Evolutionary conservation across 1,140 invertebrate genomes (phyloP).

Genomic region (Drosophila yakuba): DNA sequence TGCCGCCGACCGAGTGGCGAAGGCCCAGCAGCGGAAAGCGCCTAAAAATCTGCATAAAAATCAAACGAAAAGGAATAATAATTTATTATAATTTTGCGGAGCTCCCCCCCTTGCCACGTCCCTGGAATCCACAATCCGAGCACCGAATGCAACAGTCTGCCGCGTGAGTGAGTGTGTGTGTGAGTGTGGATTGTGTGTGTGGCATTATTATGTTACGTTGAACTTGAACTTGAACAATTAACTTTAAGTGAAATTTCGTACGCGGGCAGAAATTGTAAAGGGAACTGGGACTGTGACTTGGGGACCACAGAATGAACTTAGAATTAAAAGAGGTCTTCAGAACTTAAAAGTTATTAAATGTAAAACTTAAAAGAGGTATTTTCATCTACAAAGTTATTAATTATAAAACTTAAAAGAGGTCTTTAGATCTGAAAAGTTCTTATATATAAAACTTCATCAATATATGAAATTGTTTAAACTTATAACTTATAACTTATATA

Average conservation of each 20-base stretch:
- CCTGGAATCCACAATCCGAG: conserved; percentile 3
- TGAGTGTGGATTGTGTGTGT: conserved; percentile 22
- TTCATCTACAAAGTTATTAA: not conserved
- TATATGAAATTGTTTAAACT: no score
- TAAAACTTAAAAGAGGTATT: not conserved
- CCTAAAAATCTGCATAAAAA: conserved; percentile 81
- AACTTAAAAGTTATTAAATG: not conserved
- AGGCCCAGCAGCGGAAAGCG: conserved; percentile 46
- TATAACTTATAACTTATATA: no score
- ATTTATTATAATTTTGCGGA: conserved; percentile 77
- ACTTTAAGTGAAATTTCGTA: conserved; percentile 83
- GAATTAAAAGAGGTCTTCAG: not conserved
- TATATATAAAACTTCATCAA: not conserved
- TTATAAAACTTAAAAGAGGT: no score
- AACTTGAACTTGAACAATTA: conserved; percentile 84
- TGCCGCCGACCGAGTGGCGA: conserved; percentile 34
- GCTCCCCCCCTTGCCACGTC: not conserved
- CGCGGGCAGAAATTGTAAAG: conserved; percentile 81
- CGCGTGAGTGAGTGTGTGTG: not conserved
- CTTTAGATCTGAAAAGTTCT: not conserved
- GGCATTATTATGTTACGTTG: conserved; percentile 82
- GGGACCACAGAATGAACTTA: conserved; percentile 7
- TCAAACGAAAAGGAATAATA: conserved; percentile 82
- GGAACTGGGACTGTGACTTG: conserved; percentile 22
- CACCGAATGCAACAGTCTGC: conserved; percentile 42